Percentiles rank a stretch among this genome's conserved stretches.
phyloP scores from a whole-genome alignment of 2,888 invertebrate genomes.

The Shargacucullia verbasci region DNA sequence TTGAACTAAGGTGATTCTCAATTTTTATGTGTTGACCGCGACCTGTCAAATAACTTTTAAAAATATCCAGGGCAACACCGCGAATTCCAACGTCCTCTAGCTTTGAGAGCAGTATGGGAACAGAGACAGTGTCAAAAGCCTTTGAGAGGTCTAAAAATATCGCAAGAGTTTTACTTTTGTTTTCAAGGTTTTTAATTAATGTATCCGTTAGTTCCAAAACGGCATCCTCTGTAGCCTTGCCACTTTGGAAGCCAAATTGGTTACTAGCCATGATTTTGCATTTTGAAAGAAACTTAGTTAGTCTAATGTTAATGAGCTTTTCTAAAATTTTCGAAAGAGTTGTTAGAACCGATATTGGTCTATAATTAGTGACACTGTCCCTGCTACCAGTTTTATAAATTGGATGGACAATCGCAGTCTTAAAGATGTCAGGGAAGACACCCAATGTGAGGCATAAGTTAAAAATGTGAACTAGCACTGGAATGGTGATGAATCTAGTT shows the following conservation, averaged over 20 bases:
- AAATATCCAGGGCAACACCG: background rate
- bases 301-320: constrained; percentile 1
- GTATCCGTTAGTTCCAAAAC: too few relatives aligned
- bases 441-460: background rate
- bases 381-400: background rate
- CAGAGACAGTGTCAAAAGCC: background rate
- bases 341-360: background rate
- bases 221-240: background rate
- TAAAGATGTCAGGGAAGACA: background rate
- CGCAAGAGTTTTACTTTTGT: background rate
- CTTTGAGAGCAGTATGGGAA: background rate
- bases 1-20: background rate
- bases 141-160: background rate
- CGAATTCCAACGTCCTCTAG: background rate
- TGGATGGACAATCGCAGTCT: background rate
- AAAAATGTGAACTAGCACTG: background rate
- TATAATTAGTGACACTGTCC: background rate
- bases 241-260: background rate
- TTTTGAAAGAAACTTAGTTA: background rate
- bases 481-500: background rate
- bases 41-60: background rate
- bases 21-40: background rate
- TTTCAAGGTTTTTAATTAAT: too few relatives aligned
- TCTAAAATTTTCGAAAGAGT: constrained; percentile 1
- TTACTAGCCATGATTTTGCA: too few relatives aligned